phyloP scores from a whole-genome alignment of 1,140 invertebrate species.

The Episyrphus balteatus region DNA sequence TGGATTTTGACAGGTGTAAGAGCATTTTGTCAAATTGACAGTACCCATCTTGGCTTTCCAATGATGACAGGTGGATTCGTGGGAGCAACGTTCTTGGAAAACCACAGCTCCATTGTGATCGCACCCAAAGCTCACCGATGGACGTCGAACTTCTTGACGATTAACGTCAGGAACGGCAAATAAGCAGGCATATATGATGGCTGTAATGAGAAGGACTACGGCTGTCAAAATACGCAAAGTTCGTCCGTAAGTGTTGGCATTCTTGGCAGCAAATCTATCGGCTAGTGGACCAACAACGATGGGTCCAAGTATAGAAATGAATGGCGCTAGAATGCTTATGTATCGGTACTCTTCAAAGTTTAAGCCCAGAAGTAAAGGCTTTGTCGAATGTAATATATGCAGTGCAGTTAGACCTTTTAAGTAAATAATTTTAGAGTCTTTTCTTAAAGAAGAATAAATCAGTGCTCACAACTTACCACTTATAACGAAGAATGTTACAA shows the following conservation, averaged over 20 bases:
- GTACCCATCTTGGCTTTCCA: conserved; percentile 49
- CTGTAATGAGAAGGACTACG: conserved; percentile 50
- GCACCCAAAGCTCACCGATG: conserved; percentile 55
- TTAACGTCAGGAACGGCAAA: conserved; percentile 51
- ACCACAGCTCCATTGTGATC: conserved; percentile 51
- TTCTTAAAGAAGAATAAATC: too few species aligned
- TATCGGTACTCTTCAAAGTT: conserved; percentile 54
- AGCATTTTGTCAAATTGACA: conserved; percentile 43
- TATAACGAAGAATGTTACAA: conserved; percentile 30
- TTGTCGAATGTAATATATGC: conserved; percentile 60
- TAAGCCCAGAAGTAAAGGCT: conserved; percentile 59
- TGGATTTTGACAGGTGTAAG: conserved; percentile 44
- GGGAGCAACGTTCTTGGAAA: conserved; percentile 54
- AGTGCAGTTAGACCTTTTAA: conserved; percentile 60
- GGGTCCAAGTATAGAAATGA: conserved; percentile 57
- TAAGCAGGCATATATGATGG: conserved; percentile 53
- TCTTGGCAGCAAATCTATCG: conserved; percentile 44
- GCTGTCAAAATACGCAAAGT: conserved; percentile 55
- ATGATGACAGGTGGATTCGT: conserved; percentile 47
- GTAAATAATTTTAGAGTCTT: conserved; percentile 3
- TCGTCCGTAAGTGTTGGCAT: conserved; percentile 23
- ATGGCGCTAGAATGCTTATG: conserved; percentile 61
- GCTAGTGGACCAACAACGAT: conserved; percentile 54
- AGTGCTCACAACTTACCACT: conserved; percentile 24
- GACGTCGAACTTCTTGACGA: conserved; percentile 41